Evolutionary conservation across 2,888 invertebrate genomes (phyloP), one percentile per base, ranked within the genome.

Genomic region (Trypoxylon attenuatum): DNA sequence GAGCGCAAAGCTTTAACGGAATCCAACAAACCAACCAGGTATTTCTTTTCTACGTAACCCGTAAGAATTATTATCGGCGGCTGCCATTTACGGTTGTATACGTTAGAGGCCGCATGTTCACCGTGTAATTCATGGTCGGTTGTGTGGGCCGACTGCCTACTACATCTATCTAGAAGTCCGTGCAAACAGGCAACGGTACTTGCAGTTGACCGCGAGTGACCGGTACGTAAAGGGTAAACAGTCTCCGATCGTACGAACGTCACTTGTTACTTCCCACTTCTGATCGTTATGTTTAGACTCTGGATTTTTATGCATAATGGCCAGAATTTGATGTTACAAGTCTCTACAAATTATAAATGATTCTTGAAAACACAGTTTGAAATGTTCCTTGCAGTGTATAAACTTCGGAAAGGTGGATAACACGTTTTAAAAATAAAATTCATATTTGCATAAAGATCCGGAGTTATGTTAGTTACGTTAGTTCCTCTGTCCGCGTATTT

Each of bases 121-220:
- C 6, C 41, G 52, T 49, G 52, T 58, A 62, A 52, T 42, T 29
- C 51, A 27, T n/a, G 52, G 52, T 46, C 46, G 58, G 46, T 3
- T 23, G 47, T 45, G 42, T n/a, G 33, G 25, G 8, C 25, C 25
- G 25, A 13, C 33, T 0, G 33, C 33, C 33, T n/a, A n/a, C n/a
- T 33, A 33, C 33, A 33, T 33, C 33, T 54, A 50, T 33, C 54
- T 50, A 25, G 39, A 45, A 61, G 52, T 16, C 29, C 56, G 29
- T 38, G 57, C 57, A 43, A 25, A 50, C 51, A 56, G 6, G 60
- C 78, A 80, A 81, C 82, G 82, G 82, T 82, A 81, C 79, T 64
- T 49, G 50, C 41, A 60, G 73, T 69, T 83, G 82, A 82, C 82
- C 82, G 82, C 77, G 73, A 79, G 77, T 83, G 79, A 63, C 66